Percentiles rank a stretch among this genome's conserved stretches.
phyloP scores from a whole-genome alignment of 2,888 invertebrate species.

The Odontomyia ornata region DNA sequence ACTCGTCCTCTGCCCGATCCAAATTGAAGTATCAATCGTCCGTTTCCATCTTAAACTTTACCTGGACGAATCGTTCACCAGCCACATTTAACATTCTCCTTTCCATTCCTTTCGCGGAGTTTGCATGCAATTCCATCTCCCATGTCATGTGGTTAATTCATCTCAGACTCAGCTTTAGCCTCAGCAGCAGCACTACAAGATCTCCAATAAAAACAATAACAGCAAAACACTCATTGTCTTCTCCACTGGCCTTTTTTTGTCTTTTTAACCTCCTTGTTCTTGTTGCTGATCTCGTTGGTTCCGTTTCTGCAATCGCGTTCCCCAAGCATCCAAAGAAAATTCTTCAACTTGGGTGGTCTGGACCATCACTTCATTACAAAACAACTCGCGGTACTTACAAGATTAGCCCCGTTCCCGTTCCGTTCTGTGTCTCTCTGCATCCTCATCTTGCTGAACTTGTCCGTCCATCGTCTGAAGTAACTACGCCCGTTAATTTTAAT shows the following conservation, averaged over 20 bases:
- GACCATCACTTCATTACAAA: conserved; percentile 52
- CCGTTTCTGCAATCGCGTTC: conserved; percentile 39
- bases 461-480: conserved; percentile 48
- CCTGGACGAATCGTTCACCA: not conserved
- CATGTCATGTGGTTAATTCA: conserved; percentile 32
- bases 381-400: conserved; percentile 50
- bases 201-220: conserved; percentile 14
- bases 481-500: conserved; percentile 51
- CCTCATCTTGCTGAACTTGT: conserved; percentile 25
- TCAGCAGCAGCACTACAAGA: conserved; percentile 13
- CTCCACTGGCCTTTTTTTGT: not conserved
- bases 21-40: not conserved
- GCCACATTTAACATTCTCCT: not conserved
- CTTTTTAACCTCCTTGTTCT: conserved; percentile 11
- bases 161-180: conserved; percentile 2
- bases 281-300: conserved; percentile 18
- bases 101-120: not conserved
- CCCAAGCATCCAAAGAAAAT: conserved; percentile 50
- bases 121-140: not conserved
- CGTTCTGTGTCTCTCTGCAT: not conserved
- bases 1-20: not conserved
- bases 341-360: conserved; percentile 53
- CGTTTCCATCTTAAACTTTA: conserved; percentile 1
- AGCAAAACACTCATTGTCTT: conserved; percentile 33
- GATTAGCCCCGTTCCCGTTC: conserved; percentile 41